These are phyloP conservation scores for Drosophila nigritarsus DNA, from an alignment of 2,888 invertebrate species.

Conservation along the genomic window DNA sequence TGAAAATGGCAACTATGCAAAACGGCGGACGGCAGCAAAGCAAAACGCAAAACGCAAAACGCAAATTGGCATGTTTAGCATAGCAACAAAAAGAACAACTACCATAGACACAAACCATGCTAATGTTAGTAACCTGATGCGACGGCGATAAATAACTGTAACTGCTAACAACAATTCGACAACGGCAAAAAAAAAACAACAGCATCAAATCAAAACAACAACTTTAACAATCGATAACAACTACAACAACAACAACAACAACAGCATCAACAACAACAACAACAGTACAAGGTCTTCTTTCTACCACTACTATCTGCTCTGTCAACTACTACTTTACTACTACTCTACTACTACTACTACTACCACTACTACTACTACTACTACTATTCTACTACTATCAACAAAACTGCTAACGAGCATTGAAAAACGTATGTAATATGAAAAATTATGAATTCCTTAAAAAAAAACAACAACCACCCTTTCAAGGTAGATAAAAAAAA, in stretches of 20 bases:
- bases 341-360: conserved; percentile 32
- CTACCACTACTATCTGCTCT: conserved; percentile 41
- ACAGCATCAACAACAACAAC: conserved; percentile 40
- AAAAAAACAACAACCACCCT: conserved; percentile 13
- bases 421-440: conserved; percentile 69
- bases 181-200: conserved; percentile 17
- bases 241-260: conserved; percentile 35
- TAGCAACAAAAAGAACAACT: not conserved
- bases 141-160: not conserved
- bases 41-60: not conserved
- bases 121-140: not conserved
- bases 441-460: conserved; percentile 31
- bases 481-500: conserved; percentile 31
- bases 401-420: conserved; percentile 61
- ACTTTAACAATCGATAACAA: conserved; percentile 29
- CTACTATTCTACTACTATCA: conserved; percentile 37
- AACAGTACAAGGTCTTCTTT: conserved; percentile 50
- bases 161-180: not conserved
- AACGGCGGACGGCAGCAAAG: not conserved
- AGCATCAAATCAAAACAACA: conserved; percentile 13
- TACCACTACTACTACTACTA: conserved; percentile 25
- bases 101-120: not conserved
- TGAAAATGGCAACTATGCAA: not conserved
- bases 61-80: not conserved
- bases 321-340: conserved; percentile 35